A percentile compares a stretch with the other conserved stretches of the same genome.
phyloP scores from a whole-genome alignment of 1,140 invertebrate genomes.

The Drosophila sechellia region DNA sequence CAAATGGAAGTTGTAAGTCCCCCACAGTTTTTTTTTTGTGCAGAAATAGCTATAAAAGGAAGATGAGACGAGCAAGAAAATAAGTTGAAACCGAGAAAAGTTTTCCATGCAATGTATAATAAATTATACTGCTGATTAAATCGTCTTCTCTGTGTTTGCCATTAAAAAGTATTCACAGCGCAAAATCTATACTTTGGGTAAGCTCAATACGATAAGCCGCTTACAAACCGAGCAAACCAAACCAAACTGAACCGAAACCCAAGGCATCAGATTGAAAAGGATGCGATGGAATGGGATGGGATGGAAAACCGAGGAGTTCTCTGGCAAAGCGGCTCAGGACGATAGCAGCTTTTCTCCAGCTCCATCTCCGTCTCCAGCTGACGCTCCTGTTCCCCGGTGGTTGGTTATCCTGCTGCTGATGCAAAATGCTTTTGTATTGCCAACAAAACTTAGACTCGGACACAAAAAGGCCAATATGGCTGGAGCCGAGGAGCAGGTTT shows the following conservation, averaged over 20 bases:
- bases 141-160: slow-evolving; percentile 74
- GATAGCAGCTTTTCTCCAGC: slow-evolving; percentile 34
- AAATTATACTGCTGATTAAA: slow-evolving; percentile 82
- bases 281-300: not conserved
- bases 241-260: slow-evolving; percentile 31
- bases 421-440: slow-evolving; percentile 82
- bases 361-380: not conserved
- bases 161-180: slow-evolving; percentile 81
- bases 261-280: slow-evolving; percentile 31
- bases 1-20: slow-evolving; percentile 49
- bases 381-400: slow-evolving; percentile 42
- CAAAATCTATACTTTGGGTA: slow-evolving; percentile 79
- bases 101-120: slow-evolving; percentile 73
- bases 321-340: slow-evolving; percentile 55
- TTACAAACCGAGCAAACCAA: slow-evolving; percentile 63
- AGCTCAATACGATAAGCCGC: slow-evolving; percentile 79
- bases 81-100: slow-evolving; percentile 56
- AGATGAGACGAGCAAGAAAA: slow-evolving; percentile 6
- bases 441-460: slow-evolving; percentile 65
- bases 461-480: slow-evolving; percentile 37
- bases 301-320: not conserved
- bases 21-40: not conserved
- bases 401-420: slow-evolving; percentile 60
- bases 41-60: slow-evolving; percentile 27
- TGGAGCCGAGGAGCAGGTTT: slow-evolving; percentile 11